Conservation (phyloP, 2,113 vertebrate species). For the Myiozetetes cayanensis region DNA sequence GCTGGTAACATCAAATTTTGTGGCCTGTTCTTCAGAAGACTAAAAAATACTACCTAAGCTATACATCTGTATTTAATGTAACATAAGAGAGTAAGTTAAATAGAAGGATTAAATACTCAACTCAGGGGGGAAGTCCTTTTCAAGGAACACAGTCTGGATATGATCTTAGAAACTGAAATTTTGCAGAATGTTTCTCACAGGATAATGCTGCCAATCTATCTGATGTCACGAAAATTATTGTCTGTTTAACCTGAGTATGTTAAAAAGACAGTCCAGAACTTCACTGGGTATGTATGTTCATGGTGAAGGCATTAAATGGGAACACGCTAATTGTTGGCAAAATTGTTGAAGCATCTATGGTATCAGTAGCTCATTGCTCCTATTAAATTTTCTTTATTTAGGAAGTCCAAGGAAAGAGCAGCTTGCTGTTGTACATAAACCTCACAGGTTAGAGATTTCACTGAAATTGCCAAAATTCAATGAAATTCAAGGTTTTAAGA, state of each 20-base stretch:
- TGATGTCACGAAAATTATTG: not conserved
- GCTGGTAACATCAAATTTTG: not conserved
- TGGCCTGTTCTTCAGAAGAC: not conserved
- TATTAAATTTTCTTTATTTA: not conserved
- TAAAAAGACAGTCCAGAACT: not conserved
- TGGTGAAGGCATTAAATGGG: not conserved
- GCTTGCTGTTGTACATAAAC: not conserved
- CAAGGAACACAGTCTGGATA: not conserved
- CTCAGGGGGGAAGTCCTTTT: fast-evolving
- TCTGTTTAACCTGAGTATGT: not conserved
- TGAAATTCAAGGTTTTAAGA: not conserved
- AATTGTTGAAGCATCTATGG: not conserved
- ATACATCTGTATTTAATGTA: not conserved
- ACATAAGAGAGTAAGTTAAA: not conserved
- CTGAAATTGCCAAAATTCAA: not conserved
- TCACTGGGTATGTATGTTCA: not conserved
- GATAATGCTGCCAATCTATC: not conserved
- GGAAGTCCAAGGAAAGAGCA: not conserved
- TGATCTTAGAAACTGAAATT: not conserved
- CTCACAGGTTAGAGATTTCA: not conserved
- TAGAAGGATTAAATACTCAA: not conserved
- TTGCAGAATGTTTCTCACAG: not conserved
- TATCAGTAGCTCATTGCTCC: not conserved
- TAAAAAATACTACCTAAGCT: not conserved
- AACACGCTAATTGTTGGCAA: not conserved